Evolutionary conservation across 1,140 invertebrate genomes (phyloP).

Genomic region (Bombus picipes): DNA sequence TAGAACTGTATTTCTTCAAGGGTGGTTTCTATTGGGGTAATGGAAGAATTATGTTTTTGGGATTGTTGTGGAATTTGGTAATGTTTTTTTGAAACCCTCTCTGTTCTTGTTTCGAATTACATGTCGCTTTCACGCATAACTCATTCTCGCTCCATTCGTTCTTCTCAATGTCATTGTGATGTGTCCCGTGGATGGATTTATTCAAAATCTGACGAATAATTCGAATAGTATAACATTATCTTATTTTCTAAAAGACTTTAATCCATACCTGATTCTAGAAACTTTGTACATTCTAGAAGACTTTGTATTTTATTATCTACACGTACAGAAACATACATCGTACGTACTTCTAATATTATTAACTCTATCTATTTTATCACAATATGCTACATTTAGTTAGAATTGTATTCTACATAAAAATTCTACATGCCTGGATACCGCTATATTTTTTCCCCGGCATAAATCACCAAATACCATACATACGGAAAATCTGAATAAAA

Average conservation of each 20-base stretch:
- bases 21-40: no score
- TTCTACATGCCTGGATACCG: background rate
- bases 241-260: background rate
- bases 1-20: no score
- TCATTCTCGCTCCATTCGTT: slow-evolving; percentile 18
- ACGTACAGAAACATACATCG: no score
- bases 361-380: no score
- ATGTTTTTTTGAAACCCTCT: background rate
- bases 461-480: background rate
- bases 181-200: background rate
- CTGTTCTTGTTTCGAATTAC: background rate
- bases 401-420: background rate
- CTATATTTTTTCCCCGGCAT: background rate
- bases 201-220: no score
- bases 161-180: background rate
- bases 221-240: background rate
- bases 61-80: no score
- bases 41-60: no score
- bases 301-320: no score
- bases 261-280: no score
- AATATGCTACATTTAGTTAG: no score
- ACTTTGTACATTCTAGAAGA: no score
- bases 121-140: slow-evolving; percentile 18
- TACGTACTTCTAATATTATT: no score
- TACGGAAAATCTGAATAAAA: background rate